These are phyloP conservation scores for Mus spretus DNA, from an alignment of 2,797 vertebrate species.

Conservation along the genomic window DNA sequence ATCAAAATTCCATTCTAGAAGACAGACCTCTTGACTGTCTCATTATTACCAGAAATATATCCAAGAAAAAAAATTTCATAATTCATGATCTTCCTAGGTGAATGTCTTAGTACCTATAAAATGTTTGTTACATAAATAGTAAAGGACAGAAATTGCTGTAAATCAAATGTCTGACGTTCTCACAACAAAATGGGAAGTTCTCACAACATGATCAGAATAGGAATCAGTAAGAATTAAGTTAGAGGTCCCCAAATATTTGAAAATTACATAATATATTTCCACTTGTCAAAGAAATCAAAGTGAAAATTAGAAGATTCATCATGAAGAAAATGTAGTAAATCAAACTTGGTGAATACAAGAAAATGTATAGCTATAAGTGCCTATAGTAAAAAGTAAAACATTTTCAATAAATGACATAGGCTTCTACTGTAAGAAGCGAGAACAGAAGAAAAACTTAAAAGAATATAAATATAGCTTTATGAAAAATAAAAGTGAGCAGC, in stretches of 20 bases:
- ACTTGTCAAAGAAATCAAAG: conserved; percentile 32
- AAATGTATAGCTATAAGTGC: conserved; percentile 48
- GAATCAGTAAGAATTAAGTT: neutral
- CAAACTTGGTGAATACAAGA: conserved; percentile 26
- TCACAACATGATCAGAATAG: conserved; percentile 39
- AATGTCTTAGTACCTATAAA: conserved; percentile 17
- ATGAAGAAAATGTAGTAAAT: neutral
- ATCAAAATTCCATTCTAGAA: conserved; percentile 1
- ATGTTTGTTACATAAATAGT: conserved; percentile 30
- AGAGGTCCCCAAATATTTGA: conserved; percentile 17
- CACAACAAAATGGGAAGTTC: neutral
- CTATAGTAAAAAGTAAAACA: neutral
- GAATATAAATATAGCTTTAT: neutral
- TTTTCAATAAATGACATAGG: conserved; percentile 34
- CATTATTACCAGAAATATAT: neutral
- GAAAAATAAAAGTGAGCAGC: neutral
- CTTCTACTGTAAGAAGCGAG: conserved; percentile 30
- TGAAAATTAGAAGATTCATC: conserved; percentile 40
- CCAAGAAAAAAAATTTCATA: conserved; percentile 45
- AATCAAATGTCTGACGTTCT: neutral
- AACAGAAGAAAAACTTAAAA: neutral
- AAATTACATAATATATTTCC: conserved; percentile 5
- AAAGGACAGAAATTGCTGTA: conserved; percentile 26
- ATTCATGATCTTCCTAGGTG: neutral
- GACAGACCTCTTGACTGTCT: neutral